Percentiles rank a stretch among this genome's conserved stretches.
These are phyloP conservation scores for Erythrocebus patas DNA, from an alignment of 2,113 vertebrate species.

Conservation along the genomic window DNA sequence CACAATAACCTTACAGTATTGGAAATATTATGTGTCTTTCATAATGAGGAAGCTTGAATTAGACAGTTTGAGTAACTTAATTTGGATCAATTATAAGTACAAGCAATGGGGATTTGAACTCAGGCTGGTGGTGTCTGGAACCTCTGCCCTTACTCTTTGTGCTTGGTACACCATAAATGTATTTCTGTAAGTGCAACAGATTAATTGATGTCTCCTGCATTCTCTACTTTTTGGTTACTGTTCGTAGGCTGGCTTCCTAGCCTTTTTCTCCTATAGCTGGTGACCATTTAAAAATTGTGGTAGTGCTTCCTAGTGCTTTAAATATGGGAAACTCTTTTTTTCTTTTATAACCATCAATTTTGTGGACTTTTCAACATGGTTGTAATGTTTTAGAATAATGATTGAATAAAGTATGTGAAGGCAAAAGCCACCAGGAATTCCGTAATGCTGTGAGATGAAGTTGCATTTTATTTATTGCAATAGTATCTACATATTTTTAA, in stretches of 20 bases:
- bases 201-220: neutral
- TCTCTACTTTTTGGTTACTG: neutral
- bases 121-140: neutral
- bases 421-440: neutral
- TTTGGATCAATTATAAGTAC: neutral
- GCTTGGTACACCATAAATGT: neutral
- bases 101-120: neutral
- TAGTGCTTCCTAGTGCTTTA: neutral
- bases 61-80: neutral
- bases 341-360: neutral
- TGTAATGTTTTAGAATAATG: neutral
- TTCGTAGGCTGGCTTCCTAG: neutral
- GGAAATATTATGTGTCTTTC: neutral
- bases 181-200: neutral
- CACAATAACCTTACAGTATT: neutral
- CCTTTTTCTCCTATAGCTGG: neutral
- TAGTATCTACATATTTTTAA: neutral
- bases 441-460: neutral
- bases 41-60: neutral
- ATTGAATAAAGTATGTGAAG: neutral
- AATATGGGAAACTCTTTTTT: neutral
- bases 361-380: neutral
- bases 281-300: neutral
- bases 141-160: neutral
- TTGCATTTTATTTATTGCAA: neutral